Evolutionary conservation across 2,797 vertebrate species (phyloP).

Genomic region (Eulemur albifrons): DNA sequence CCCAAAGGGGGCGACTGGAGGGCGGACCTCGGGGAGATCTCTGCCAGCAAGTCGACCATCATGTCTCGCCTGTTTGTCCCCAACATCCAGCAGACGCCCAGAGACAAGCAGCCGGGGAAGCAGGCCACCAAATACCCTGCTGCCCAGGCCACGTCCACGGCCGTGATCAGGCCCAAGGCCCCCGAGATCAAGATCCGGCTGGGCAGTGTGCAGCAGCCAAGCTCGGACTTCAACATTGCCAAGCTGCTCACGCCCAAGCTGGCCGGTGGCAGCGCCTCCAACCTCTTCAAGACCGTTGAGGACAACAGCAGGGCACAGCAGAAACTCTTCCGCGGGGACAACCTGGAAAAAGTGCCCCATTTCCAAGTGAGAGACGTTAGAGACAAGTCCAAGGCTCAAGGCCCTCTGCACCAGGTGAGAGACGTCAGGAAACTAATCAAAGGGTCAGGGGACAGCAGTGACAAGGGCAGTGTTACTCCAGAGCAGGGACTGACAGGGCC

Average conservation of each 20-base stretch:
- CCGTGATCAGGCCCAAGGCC: conserved; percentile 80
- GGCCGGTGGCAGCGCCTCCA: conserved; percentile 79
- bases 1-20: conserved; percentile 79
- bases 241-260: conserved; percentile 94
- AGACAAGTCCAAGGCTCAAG: conserved; percentile 92
- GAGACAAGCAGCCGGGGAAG: conserved; percentile 84
- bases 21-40: conserved; percentile 85
- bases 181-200: conserved; percentile 95
- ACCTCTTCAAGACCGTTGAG: conserved; percentile 82
- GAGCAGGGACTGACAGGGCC: conserved; percentile 85
- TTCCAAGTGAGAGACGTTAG: conserved; percentile 94
- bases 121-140: conserved; percentile 80
- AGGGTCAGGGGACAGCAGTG: conserved; percentile 90
- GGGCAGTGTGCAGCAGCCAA: conserved; percentile 89
- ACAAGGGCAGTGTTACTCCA: conserved; percentile 82
- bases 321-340: conserved; percentile 86
- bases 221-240: conserved; percentile 92
- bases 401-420: conserved; percentile 94
- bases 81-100: conserved; percentile 89
- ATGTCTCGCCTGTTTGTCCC: conserved; percentile 95
- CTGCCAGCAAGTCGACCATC: conserved; percentile 87
- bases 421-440: conserved; percentile 97
- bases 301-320: conserved; percentile 83
- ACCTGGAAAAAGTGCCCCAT: conserved; percentile 90
- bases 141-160: conserved; percentile 69